Evolutionary conservation across 2,888 invertebrate species (phyloP).

Genomic region (Schrankia costaestrigalis): DNA sequence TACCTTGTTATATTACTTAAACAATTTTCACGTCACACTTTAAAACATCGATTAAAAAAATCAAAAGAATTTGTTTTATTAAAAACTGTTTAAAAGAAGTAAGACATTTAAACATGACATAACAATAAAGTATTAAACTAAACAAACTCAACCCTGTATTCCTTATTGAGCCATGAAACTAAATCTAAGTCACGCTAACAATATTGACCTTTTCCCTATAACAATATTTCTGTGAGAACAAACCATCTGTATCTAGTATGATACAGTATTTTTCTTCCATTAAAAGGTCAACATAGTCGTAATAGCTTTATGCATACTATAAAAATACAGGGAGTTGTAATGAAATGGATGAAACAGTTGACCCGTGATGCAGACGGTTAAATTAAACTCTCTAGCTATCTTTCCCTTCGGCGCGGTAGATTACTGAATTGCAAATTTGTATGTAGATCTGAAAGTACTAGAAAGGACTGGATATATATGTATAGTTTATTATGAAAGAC

Average conservation of each 20-base stretch:
- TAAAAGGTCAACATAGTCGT: conserved; percentile 9
- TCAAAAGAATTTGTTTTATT: no score
- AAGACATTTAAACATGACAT: no score
- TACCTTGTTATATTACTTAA: no score
- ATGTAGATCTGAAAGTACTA: conserved; percentile 27
- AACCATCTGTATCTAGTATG: conserved; percentile 16
- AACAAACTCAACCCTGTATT: no score
- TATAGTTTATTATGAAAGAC: no score
- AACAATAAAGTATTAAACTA: no score
- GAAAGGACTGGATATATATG: conserved; percentile 30
- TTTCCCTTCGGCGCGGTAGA: conserved; percentile 47
- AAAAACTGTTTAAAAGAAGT: no score
- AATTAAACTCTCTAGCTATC: conserved; percentile 45
- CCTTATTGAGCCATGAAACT: conserved; percentile 3
- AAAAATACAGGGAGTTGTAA: conserved; percentile 14
- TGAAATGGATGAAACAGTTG: conserved; percentile 25
- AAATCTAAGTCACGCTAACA: conserved; percentile 1
- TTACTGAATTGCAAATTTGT: conserved; percentile 59
- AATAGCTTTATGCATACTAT: conserved; percentile 22
- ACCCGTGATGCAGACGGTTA: conserved; percentile 33
- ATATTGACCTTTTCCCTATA: conserved; percentile 6
- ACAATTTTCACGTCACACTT: no score
- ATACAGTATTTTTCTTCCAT: conserved; percentile 23
- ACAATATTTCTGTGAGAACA: conserved; percentile 21
- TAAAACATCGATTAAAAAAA: no score